Evolutionary conservation across 1,140 invertebrate species (phyloP).

Genomic region (Meloidogyne chitwoodi): DNA sequence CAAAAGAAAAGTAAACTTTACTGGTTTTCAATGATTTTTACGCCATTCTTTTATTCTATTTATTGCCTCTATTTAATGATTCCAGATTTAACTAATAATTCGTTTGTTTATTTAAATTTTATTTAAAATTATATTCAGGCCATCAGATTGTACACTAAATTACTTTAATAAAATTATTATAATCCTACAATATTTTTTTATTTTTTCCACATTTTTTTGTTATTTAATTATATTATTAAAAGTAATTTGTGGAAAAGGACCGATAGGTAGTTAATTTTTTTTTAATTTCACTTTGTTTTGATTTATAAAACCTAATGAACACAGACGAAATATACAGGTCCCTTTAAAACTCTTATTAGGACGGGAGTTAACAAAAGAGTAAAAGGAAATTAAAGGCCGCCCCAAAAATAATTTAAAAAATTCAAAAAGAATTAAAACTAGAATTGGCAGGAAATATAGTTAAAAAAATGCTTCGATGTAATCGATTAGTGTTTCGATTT

Average conservation of each 20-base stretch:
- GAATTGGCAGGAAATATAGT: no score
- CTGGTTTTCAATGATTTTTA: background rate
- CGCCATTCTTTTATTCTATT: background rate
- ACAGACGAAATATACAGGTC: no score
- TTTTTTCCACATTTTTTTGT: background rate
- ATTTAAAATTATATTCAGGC: background rate
- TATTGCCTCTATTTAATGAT: background rate
- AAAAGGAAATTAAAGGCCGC: no score
- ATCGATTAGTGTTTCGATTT: no score
- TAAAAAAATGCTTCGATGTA: no score
- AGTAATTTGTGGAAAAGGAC: background rate
- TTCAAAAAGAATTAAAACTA: no score
- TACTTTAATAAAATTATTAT: background rate
- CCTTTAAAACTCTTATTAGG: no score
- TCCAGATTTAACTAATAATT: background rate
- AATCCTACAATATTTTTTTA: background rate
- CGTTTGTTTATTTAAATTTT: background rate
- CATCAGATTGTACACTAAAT: background rate
- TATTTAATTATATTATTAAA: background rate
- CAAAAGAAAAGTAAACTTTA: background rate
- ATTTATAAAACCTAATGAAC: no score
- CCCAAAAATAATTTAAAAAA: no score
- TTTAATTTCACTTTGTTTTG: no score
- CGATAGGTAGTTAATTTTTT: background rate
- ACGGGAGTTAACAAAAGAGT: no score